Evolutionary conservation across 1,140 invertebrate genomes (phyloP), one percentile per base, ranked within the genome.

Genomic region (Telenomus remus): DNA sequence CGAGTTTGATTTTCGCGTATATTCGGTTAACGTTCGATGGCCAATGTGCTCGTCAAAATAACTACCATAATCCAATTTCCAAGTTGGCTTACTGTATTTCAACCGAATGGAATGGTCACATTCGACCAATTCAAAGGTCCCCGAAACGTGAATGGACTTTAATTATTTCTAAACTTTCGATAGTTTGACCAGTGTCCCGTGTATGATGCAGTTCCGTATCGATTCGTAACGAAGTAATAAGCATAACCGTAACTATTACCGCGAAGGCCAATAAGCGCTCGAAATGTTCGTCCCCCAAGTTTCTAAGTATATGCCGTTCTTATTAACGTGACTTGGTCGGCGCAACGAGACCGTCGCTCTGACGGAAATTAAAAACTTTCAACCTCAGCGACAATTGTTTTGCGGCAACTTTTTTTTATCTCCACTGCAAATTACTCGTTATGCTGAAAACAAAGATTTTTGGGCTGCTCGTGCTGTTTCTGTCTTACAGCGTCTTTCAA

Each of bases 401-500:
- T 13, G n/a, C 37, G 11, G 9, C 13, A 39, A 7, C 35, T 39
- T 53, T 35, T 35, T 35, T 35, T 6, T 35, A n/a, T n/a, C n/a
- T n/a, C n/a, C n/a, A n/a, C n/a, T n/a, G n/a, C n/a, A n/a, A n/a
- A n/a, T n/a, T n/a, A 11, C n/a, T 39, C 37, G 1, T 9, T 11
- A 39, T 78, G 64, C 60, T 48, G 9, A 60, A 47, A 19, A 60
- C 50, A 10, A 60, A 50, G 46, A n/a, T 60, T 19, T 37, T 69
- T 27, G 14, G 59, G n/a, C 13, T 72, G 13, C 65, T 64, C 44
- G 14, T 78, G 19, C 53, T 79, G 6, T 46, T 70, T 0, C 5
- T 83, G 15, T 74, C 66, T 35, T 76, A 77, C 19, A 55, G 47
- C 4, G 53, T 81, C 57, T 77, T 79, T 37, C 57, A 79, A 42